Conservation (phyloP, 2,888 invertebrate species). For the Zaprionus obscuricornis region DNA sequence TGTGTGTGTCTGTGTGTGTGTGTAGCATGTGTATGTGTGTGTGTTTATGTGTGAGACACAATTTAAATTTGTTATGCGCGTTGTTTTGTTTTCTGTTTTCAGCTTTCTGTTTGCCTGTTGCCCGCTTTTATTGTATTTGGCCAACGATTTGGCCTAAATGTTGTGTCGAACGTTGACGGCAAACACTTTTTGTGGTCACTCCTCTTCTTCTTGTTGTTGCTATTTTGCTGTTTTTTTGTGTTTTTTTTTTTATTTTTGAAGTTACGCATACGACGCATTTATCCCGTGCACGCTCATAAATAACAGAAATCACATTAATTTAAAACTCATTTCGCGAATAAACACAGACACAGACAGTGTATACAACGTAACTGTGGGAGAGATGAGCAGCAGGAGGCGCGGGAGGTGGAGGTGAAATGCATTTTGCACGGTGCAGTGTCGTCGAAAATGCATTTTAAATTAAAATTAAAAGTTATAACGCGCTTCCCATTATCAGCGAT, state of each 20-base stretch:
- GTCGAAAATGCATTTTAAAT: constrained; percentile 74
- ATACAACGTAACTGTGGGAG: background rate
- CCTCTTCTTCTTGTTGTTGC: constrained; percentile 23
- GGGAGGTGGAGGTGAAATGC: background rate
- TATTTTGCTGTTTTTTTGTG: no score
- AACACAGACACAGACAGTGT: constrained; percentile 48
- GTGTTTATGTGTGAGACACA: constrained; percentile 14
- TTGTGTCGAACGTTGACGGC: background rate
- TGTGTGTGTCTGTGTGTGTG: background rate
- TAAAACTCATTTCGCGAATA: constrained; percentile 72
- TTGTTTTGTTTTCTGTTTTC: constrained; percentile 11
- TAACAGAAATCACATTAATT: constrained; percentile 81
- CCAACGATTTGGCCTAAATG: constrained; percentile 27
- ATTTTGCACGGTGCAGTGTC: constrained; percentile 16
- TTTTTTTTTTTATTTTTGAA: no score
- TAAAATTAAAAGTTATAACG: constrained; percentile 73
- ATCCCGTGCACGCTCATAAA: constrained; percentile 61
- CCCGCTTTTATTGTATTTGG: constrained; percentile 42
- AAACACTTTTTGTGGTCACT: background rate
- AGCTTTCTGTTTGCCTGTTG: constrained; percentile 53
- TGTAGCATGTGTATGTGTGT: constrained; percentile 1
- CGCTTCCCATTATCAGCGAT: constrained; percentile 62
- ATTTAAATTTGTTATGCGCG: constrained; percentile 49
- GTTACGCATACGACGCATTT: constrained; percentile 54
- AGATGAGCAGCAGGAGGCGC: no score